A percentile compares a stretch with the other conserved stretches of the same genome.
These are phyloP conservation scores for Centropyge bicolor DNA, from an alignment of 2,797 vertebrate genomes.

Conservation along the genomic window DNA sequence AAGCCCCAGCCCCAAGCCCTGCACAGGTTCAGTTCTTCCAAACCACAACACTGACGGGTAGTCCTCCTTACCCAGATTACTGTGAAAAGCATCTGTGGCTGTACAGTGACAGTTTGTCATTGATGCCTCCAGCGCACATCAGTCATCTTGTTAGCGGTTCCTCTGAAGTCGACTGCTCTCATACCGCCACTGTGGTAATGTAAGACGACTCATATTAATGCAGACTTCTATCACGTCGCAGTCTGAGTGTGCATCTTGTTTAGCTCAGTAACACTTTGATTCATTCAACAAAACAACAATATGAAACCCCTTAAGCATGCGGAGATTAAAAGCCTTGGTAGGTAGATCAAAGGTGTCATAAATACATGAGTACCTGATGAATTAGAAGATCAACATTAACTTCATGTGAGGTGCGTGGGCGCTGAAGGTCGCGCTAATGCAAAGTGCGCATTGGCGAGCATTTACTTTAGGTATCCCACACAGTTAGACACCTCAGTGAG, in stretches of 20 bases:
- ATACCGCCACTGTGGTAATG: conserved; percentile 69
- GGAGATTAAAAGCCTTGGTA: conserved; percentile 39
- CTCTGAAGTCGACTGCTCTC: conserved; percentile 69
- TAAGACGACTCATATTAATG: conserved; percentile 66
- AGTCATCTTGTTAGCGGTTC: conserved; percentile 80
- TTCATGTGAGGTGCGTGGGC: conserved; percentile 20
- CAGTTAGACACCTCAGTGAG: conserved; percentile 68
- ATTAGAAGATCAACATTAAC: conserved; percentile 12
- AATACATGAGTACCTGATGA: not conserved
- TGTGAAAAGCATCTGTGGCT: conserved; percentile 76
- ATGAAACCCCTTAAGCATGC: conserved; percentile 62
- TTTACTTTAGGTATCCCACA: conserved; percentile 34
- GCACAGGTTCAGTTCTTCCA: conserved; percentile 73
- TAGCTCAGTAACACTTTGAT: conserved; percentile 77
- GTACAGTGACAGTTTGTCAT: conserved; percentile 80
- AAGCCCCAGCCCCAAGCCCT: conserved; percentile 50
- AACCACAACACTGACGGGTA: conserved; percentile 82
- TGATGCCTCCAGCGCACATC: conserved; percentile 70
- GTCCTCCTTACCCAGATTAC: conserved; percentile 73
- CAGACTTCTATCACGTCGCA: conserved; percentile 60
- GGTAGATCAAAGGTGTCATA: conserved; percentile 56
- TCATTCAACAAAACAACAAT: conserved; percentile 79
- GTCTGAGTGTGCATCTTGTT: conserved; percentile 59
- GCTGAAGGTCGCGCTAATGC: not conserved
- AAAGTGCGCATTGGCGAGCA: not conserved